Evolutionary conservation across 2,888 invertebrate genomes (phyloP), one percentile per base, ranked within the genome.

Genomic region (Megaustenia siamemsis): DNA sequence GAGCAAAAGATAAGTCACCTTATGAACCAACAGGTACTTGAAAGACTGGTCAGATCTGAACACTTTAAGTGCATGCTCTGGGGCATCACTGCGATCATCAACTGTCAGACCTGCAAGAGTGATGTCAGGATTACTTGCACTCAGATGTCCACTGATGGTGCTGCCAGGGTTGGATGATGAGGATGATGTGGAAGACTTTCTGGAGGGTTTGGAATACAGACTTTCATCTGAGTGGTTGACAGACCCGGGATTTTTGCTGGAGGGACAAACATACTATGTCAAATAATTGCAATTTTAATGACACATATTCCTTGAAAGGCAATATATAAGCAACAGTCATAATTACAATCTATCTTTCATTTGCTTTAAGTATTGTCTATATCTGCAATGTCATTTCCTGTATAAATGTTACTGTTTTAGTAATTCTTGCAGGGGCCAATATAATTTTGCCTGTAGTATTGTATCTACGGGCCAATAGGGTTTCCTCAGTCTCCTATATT

Each of bases 21-120:
- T 98, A 94, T 98, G 98, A 85, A 99, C 97, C 87, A 98, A 96
- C 88, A 99, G 96, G 95, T 98, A 99, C 95, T 99, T 99, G 95
- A 97, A 99, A 66, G 98, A 97, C 95, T 99, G 99, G 95, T 99
- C 99, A 45, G 98, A 90, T 87, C 96, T 95, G 97, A 97, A 95
- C 96, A 99, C 81, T 95, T 99, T 99, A 75, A 99, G 95, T 53
- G 99, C 99, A 95, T 99, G 98, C 94, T 99, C 99, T 4, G 99
- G 98, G 94, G 89, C 90, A 63, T 93, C 92, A 8, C 85, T 86
- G 68, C 87, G 83, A 28, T 91, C 91, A 56, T 92, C 92, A 2
- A 89, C 87, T 28, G 87, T 84, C 21, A 91, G 87, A 0, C 88
- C 86, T 21, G 87, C 43, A 1, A 89, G 87, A 0, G 91, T 90